These are phyloP conservation scores for Peucedramus taeniatus DNA, from an alignment of 2,113 vertebrate genomes.

Conservation along the genomic window DNA sequence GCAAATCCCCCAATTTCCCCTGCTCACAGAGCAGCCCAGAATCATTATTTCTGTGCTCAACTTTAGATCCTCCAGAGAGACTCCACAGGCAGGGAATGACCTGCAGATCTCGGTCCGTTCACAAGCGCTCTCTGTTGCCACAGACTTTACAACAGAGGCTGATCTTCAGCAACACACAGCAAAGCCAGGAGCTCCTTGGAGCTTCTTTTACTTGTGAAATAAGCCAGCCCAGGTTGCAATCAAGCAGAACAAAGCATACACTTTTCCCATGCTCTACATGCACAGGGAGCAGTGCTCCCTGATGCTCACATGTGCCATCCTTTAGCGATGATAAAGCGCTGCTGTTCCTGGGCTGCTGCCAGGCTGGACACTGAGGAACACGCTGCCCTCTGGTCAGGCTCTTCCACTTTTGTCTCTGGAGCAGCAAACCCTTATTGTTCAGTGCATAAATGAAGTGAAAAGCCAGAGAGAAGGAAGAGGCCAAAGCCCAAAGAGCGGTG, in stretches of 20 bases:
- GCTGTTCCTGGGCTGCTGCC: neutral
- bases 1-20: neutral
- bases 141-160: neutral
- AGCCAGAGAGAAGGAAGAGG: neutral
- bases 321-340: accelerated
- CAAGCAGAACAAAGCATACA: neutral
- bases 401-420: neutral
- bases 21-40: neutral
- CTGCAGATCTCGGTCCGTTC: accelerated
- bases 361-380: neutral
- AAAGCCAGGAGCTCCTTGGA: neutral
- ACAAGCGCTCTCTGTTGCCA: neutral
- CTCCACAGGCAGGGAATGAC: neutral
- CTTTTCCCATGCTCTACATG: neutral
- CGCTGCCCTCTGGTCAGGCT: neutral
- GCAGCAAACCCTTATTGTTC: neutral
- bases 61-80: neutral
- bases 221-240: neutral
- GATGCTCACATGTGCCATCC: accelerated
- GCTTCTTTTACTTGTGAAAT: neutral
- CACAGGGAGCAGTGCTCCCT: neutral
- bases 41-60: neutral
- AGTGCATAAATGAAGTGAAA: neutral
- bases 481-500: neutral
- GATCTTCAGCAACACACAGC: neutral